phyloP scores from a whole-genome alignment of 2,797 vertebrate genomes.

The Staurois parvus region DNA sequence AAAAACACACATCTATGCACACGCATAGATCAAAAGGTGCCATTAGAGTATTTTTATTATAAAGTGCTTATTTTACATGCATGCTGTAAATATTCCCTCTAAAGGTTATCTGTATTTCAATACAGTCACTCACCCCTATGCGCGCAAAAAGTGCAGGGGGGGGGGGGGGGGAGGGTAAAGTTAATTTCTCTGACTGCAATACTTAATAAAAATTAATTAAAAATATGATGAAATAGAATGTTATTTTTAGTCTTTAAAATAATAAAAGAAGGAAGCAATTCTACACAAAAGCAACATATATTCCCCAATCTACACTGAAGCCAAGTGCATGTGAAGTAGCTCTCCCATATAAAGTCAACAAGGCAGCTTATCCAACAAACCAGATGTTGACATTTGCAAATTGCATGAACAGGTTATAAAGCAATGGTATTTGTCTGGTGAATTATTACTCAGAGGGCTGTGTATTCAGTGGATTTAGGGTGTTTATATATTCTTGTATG shows the following conservation, averaged over 20 bases:
- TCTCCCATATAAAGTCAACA: not conserved
- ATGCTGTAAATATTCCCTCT: no score
- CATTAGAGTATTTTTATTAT: no score
- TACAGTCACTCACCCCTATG: no score
- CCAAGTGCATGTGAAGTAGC: not conserved
- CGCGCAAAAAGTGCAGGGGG: no score
- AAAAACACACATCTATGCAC: no score
- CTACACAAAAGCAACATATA: not conserved
- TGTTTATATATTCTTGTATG: not conserved
- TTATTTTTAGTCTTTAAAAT: not conserved
- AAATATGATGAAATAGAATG: not conserved
- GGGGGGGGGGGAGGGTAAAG: no score
- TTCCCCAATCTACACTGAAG: not conserved
- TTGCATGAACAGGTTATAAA: not conserved
- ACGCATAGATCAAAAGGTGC: no score
- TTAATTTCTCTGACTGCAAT: no score
- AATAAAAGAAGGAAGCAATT: not conserved
- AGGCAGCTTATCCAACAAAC: not conserved
- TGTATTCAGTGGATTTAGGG: not conserved
- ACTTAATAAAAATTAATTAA: no score
- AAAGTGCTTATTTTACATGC: no score
- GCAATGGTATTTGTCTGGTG: not conserved
- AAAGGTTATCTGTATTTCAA: no score
- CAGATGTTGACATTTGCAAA: not conserved
- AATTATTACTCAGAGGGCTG: no score